Base-by-base conservation (phyloP, 2,888 invertebrate genomes). In the Boloria selene region DNA sequence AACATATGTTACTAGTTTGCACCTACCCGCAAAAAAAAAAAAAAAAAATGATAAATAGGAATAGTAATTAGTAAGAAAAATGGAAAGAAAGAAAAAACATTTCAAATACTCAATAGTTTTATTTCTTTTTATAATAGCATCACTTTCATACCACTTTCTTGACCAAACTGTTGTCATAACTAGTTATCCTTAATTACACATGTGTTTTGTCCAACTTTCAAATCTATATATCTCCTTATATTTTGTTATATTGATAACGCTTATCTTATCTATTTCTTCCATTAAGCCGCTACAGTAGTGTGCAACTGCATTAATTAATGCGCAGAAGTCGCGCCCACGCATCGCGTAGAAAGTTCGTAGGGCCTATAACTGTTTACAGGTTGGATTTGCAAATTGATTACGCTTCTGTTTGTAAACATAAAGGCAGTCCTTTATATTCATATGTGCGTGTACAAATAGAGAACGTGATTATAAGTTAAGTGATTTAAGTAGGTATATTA, bases 241-340 rank as follows among this genome's bases (percentile, higher is more conserved):
- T 47, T 63, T 65, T 31, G 66, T 66, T 56, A 65, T 61, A 66
- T 73, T 66, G 67, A 74, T 75, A 77, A 77, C 77, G 71, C 75
- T 75, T 73, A 72, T 76, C 74, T 64, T 64, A 64, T 64, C 64
- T 44, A 44, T 10, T 64, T 64, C 51, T 56, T 58, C 64, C 56
- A 64, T 64, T 64, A 64, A 49, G 49, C 49, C 22, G 56, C 49
- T 49, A 49, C 49, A 59, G 49, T 49, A 59, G 59, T 53, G 53
- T 59, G 47, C 59, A 49, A 31, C 38, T 17, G 59, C 49, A 81
- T 84, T 88, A 87, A 88, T 87, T 85, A 86, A 80, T 80, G 80
- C 76, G 77, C 77, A 78, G 79, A 78, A 75, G 76, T 74, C 70
- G 77, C 84, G 79, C 87, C 87, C 82, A 87, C 88, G 86, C 87